Evolutionary conservation across 2,113 vertebrate genomes (phyloP), one percentile per base, ranked within the genome.

Genomic region (Halichoerus grypus): DNA sequence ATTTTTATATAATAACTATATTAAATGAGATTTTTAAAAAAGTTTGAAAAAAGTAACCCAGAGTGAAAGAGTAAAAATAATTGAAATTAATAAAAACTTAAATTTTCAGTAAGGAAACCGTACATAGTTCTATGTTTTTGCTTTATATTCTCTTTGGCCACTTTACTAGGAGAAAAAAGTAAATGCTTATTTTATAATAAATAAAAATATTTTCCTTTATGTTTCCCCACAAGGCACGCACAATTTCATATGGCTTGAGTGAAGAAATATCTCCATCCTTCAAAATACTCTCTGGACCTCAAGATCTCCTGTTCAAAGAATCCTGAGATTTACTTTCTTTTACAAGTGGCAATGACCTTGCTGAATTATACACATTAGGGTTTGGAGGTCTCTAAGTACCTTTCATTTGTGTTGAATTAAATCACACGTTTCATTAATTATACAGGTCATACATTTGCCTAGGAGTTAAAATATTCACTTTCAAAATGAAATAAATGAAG

Each of bases 381-480:
- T 77, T 57, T 0, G 9, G 22, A 81, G 85, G 69, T 97, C 81
- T 39, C 22, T 46, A 81, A 71, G 86, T 16, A 13, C 1, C 49
- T 96, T 97, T 97, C 79, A 89, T 95, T 97, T 98, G 71, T 93
- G 65, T 49, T 96, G 96, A 95, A 94, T 98, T 97, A 97, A 97
- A 93, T 96, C 33, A 28, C 94, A 61, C 5, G 33, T 93, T 98
- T 96, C 92, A 98, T 97, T 98, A 98, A 93, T 93, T 97, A 98
- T n/a, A 94, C 42, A 97, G 95, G 97, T 97, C 97, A 95, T 93
- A 15, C 1, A 90, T 97, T 97, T 98, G 82, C 69, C 77, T 98
- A 97, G 49, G 53, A 98, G 94, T 98, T 98, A 95, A 85, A 98
- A 97, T 97, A 95, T 28, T 98, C 53, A 83, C 88, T 98, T 98